A percentile compares a stretch with the other conserved stretches of the same genome.
Evolutionary conservation across 1,140 invertebrate species (phyloP).

Genomic region (Saccostrea cuccullata): DNA sequence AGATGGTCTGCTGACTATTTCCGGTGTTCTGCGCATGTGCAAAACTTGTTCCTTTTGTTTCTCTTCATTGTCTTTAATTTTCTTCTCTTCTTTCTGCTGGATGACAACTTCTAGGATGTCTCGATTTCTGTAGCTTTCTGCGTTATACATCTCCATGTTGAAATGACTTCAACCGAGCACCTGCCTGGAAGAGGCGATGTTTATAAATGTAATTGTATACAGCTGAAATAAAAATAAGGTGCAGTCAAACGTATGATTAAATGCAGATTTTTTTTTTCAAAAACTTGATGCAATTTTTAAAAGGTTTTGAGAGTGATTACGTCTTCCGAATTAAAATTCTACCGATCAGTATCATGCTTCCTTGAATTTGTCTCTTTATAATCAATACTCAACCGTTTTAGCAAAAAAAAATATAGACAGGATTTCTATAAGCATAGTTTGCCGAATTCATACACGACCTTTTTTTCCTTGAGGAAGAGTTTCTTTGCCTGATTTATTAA

Average conservation of each 20-base stretch:
- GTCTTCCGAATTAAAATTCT: not conserved
- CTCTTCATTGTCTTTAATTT: slow-evolving; percentile 4
- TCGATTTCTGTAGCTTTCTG: slow-evolving; percentile 52
- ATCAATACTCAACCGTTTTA: no score
- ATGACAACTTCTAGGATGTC: slow-evolving; percentile 55
- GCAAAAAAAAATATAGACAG: not conserved
- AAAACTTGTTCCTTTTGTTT: slow-evolving; percentile 1
- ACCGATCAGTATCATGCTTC: not conserved
- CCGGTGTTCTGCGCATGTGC: slow-evolving; percentile 1
- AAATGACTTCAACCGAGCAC: not conserved
- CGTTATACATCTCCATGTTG: slow-evolving; percentile 37
- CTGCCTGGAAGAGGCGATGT: not conserved
- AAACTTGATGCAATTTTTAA: not conserved
- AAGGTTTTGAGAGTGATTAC: not conserved
- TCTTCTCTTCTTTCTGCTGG: slow-evolving; percentile 53
- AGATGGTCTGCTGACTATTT: slow-evolving; percentile 46
- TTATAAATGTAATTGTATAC: not conserved
- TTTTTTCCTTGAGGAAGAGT: not conserved
- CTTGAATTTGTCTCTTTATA: not conserved
- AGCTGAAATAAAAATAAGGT: not conserved
- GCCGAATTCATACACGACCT: not conserved
- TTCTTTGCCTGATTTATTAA: no score
- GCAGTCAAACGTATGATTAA: not conserved
- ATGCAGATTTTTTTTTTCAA: not conserved
- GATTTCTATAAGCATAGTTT: not conserved